Conservation (phyloP, 2,113 vertebrate species). For the Tragelaphus strepsiceros region DNA sequence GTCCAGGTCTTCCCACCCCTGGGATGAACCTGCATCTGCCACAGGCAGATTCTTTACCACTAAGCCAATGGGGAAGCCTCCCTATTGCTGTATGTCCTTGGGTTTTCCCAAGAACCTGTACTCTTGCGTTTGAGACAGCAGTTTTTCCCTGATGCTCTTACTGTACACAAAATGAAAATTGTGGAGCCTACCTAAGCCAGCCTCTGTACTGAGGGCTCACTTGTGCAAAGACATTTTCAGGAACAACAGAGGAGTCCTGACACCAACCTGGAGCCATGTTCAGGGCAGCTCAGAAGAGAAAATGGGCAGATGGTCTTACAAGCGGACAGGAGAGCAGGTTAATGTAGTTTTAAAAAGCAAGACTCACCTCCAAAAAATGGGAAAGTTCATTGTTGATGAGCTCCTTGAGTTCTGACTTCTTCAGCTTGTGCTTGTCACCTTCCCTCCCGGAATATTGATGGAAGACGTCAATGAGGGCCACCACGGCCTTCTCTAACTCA, state of each 20-base stretch:
- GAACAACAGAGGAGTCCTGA: not conserved
- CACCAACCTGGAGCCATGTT: not conserved
- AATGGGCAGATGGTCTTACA: not conserved
- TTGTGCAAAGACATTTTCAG: not conserved
- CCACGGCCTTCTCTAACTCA: conserved; percentile 87
- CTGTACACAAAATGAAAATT: not conserved
- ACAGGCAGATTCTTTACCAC: not conserved
- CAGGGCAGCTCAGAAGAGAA: not conserved
- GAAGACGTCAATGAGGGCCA: conserved; percentile 83
- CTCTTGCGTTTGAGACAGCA: not conserved
- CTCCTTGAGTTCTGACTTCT: conserved; percentile 89
- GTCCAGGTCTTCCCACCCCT: not conserved
- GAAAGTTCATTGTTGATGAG: conserved; percentile 85
- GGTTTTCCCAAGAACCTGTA: not conserved
- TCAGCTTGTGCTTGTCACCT: conserved; percentile 89
- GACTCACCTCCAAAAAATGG: conserved; percentile 83
- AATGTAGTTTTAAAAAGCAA: not conserved
- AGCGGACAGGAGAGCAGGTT: not conserved
- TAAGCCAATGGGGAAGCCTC: not conserved
- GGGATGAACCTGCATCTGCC: not conserved
- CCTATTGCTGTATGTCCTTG: not conserved
- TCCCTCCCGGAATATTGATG: conserved; percentile 87
- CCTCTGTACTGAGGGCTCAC: not conserved
- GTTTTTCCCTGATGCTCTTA: not conserved
- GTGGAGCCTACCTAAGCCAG: too few relatives aligned